A percentile compares a stretch with the other conserved stretches of the same genome.
Conservation (phyloP, 2,888 invertebrate genomes). For the Nebria salina region DNA sequence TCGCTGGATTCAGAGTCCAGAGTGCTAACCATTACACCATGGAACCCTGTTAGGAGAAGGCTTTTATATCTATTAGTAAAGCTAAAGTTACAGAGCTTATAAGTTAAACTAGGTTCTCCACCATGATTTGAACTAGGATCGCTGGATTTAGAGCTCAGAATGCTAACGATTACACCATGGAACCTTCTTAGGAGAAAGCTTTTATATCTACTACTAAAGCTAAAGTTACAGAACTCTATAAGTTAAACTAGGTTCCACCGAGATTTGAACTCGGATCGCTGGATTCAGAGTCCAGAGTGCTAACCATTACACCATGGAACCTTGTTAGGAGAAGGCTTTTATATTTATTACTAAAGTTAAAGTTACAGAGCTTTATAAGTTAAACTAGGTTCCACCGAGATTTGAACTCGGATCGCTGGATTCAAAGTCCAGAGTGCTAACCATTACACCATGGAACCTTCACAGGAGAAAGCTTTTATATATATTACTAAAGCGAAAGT, state of each 20-base stretch:
- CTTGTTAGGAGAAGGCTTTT: slow-evolving; percentile 50
- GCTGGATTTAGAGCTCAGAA: slow-evolving; percentile 84
- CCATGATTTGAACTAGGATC: slow-evolving; percentile 84
- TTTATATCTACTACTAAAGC: too few species aligned
- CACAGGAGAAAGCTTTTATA: too few species aligned
- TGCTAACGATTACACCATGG: slow-evolving; percentile 83
- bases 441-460: too few species aligned
- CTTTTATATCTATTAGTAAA: too few species aligned
- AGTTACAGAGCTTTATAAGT: too few species aligned
- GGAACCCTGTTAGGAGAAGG: too few species aligned
- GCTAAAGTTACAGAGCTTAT: too few species aligned
- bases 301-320: slow-evolving; percentile 82
- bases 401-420: slow-evolving; percentile 84
- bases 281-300: slow-evolving; percentile 84
- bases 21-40: slow-evolving; percentile 83
- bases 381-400: slow-evolving; percentile 74
- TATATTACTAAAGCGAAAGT: too few species aligned
- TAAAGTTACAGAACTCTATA: too few species aligned
- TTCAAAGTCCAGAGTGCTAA: slow-evolving; percentile 84
- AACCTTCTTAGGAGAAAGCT: slow-evolving; percentile 59
- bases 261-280: slow-evolving; percentile 84
- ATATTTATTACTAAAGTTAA: too few species aligned
- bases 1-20: slow-evolving; percentile 84
- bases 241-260: slow-evolving; percentile 69
- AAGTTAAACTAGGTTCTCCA: slow-evolving; percentile 67